Evolutionary conservation across 2,888 invertebrate species (phyloP).

Genomic region (Xylota segnis): DNA sequence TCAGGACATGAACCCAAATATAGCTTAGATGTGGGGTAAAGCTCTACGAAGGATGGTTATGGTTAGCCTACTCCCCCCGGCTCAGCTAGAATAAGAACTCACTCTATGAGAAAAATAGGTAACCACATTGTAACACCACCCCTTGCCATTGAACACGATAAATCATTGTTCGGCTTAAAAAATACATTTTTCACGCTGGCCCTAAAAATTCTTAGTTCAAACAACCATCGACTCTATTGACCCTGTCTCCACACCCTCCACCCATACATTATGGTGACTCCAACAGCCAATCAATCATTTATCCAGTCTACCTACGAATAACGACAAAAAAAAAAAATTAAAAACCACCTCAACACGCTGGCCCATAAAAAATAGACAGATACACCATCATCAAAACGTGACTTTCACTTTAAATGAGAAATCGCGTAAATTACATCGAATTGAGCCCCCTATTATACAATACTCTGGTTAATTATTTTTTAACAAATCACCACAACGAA

Average conservation of each 20-base stretch:
- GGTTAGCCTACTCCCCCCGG: not conserved
- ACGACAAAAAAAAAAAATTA: not conserved
- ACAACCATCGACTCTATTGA: constrained; percentile 29
- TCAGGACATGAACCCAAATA: not conserved
- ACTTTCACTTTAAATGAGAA: constrained; percentile 65
- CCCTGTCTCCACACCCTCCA: constrained; percentile 2
- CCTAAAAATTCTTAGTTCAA: constrained; percentile 47
- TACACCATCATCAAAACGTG: constrained; percentile 48
- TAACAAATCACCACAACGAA: constrained; percentile 56
- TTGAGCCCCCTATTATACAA: constrained; percentile 24
- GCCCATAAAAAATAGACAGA: constrained; percentile 5
- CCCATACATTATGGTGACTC: constrained; percentile 20
- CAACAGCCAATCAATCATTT: constrained; percentile 62
- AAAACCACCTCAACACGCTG: constrained; percentile 19
- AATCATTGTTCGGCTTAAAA: constrained; percentile 54
- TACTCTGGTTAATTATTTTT: constrained; percentile 66
- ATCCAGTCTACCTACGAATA: constrained; percentile 31
- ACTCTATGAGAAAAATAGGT: not conserved
- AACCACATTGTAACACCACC: constrained; percentile 19
- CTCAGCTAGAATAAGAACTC: not conserved
- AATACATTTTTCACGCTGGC: constrained; percentile 33
- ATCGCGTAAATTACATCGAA: constrained; percentile 43
- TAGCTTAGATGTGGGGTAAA: constrained; percentile 13
- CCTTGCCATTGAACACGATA: constrained; percentile 25
- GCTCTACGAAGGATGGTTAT: not conserved